These are phyloP conservation scores for Idaea aversata DNA, from an alignment of 2,888 invertebrate species.

Conservation along the genomic window DNA sequence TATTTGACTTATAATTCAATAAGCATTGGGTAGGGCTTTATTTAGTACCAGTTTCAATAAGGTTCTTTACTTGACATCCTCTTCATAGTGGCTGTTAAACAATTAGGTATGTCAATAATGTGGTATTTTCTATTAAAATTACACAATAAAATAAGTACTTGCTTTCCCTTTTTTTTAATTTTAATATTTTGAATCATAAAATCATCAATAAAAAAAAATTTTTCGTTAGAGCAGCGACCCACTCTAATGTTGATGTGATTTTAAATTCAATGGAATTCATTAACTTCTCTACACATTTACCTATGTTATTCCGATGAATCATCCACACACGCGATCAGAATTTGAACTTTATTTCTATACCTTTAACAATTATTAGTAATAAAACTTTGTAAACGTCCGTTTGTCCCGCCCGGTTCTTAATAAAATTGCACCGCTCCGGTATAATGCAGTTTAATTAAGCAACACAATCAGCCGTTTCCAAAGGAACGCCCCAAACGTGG, in stretches of 20 bases:
- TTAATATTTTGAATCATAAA: too few relatives aligned
- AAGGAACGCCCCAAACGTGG: constrained; percentile 74
- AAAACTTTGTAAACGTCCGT: not conserved
- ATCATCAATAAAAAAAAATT: too few relatives aligned
- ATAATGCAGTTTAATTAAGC: constrained; percentile 76
- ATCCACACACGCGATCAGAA: not conserved
- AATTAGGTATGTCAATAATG: too few relatives aligned
- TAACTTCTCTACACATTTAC: not conserved
- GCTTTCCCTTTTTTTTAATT: too few relatives aligned
- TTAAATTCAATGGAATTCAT: not conserved
- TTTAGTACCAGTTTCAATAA: constrained; percentile 20
- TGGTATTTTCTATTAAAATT: too few relatives aligned
- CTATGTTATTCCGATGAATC: not conserved
- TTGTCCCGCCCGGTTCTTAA: constrained; percentile 25
- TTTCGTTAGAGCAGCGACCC: too few relatives aligned
- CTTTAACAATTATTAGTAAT: not conserved
- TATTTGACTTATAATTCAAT: constrained; percentile 46
- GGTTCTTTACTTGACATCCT: not conserved
- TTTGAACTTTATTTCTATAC: not conserved
- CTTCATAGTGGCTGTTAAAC: constrained; percentile 23
- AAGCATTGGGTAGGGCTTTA: constrained; percentile 19
- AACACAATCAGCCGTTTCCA: constrained; percentile 73
- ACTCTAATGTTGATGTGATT: too few relatives aligned
- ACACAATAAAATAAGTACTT: too few relatives aligned
- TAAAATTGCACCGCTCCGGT: constrained; percentile 55